Evolutionary conservation across 2,888 invertebrate genomes (phyloP), one percentile per base, ranked within the genome.

Genomic region (Koerneria pararmatus): DNA sequence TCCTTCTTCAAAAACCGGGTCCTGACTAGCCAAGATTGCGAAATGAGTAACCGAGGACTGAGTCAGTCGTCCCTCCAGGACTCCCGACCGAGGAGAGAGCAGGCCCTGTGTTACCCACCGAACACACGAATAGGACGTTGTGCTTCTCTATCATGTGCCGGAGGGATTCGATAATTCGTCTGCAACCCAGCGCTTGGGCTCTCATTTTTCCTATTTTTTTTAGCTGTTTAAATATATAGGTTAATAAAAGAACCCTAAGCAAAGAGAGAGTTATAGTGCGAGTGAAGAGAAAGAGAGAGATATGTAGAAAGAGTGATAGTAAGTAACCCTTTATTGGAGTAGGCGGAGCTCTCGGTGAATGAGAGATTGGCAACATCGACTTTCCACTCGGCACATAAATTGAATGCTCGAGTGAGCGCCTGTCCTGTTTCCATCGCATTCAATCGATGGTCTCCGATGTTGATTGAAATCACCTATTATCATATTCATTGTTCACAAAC

Each of bases 371-470:
- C 91, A 0, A 97, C 90, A 83, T 97, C 91, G 61, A 86, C 85
- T 67, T 85, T 84, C 59, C 83, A 75, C 63, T 87, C 85, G 60
- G 86, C 85, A 31, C 85, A 85, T 69, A 84, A 82, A 56, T 86
- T 84, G 80, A 87, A 85, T 8, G 95, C 95, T 71, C 97, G 87
- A 1, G 93, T 90, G 4, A 98, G 84, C 0, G 93, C 91, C 0
- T 93, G 90, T 22, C 95, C 95, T 0, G 97, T 97, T 87, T 98
- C 97, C 95, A 95, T 97, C 1, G 93, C 89, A 1, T 90, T 91
- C 19, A 97, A 86, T 3, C 97, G 88, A 61, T 90, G 89, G 86
- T 97, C 95, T 15, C 80, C 79, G 70, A 98, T 93, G 35, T 91
- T 91, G 58, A 97, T 69, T 5, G n/a, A 94, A 87, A 66, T 73